Percentiles rank a stretch among this genome's conserved stretches.
Conservation (phyloP, 2,113 vertebrate species). For the Chloebia gouldiae region DNA sequence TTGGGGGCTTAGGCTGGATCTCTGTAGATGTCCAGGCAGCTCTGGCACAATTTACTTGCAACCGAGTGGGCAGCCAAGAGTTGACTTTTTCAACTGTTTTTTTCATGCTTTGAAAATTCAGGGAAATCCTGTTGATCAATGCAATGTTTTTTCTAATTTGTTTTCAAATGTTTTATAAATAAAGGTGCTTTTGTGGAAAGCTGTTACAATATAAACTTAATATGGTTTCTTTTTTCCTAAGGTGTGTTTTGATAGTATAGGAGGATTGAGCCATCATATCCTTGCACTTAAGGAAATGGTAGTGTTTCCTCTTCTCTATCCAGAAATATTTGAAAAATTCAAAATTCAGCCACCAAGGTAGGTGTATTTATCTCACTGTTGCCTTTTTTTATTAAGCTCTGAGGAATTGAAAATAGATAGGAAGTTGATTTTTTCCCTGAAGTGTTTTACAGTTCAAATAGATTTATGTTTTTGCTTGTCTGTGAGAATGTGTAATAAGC, state of each 20-base stretch:
- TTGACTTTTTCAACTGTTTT: neutral
- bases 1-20: neutral
- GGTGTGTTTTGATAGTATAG: slow-evolving; percentile 94
- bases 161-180: neutral
- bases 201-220: neutral
- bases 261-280: slow-evolving; percentile 93
- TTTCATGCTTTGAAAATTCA: neutral
- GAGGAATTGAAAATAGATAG: neutral
- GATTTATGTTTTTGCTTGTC: neutral
- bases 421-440: neutral
- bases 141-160: neutral
- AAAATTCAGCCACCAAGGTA: slow-evolving; percentile 99
- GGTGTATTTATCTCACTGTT: slow-evolving; percentile 8
- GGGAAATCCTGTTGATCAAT: neutral
- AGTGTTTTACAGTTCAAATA: neutral
- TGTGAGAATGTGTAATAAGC: neutral
- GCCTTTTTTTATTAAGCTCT: neutral
- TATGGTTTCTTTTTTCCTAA: slow-evolving; percentile 42
- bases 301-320: slow-evolving; percentile 96
- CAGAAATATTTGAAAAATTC: slow-evolving; percentile 97
- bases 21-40: neutral
- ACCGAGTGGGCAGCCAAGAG: neutral
- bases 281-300: slow-evolving; percentile 99
- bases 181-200: neutral
- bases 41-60: neutral